A percentile compares a stretch with the other conserved stretches of the same genome.
Conservation (phyloP, 2,888 invertebrate species). For the Noctua fimbriata region DNA sequence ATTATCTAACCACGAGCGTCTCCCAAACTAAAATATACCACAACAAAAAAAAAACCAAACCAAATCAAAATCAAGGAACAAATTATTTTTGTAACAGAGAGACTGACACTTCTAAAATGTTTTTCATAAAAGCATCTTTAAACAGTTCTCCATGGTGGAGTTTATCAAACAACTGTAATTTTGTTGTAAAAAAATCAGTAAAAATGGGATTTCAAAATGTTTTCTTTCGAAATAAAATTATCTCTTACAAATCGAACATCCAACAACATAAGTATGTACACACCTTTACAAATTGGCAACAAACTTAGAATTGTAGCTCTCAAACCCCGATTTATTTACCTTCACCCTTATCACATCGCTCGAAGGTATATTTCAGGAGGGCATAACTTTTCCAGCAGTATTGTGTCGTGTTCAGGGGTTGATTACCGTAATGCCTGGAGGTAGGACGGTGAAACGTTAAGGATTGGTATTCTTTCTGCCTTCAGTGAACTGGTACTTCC, state of each 20-base stretch:
- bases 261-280: constrained; percentile 38
- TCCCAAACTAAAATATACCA: too few relatives aligned
- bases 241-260: constrained; percentile 18
- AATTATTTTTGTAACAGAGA: background rate
- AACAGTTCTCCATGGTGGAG: too few relatives aligned
- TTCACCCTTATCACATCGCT: background rate
- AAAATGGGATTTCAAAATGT: background rate
- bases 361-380: constrained; percentile 50
- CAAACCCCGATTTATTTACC: background rate
- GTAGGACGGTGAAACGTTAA: constrained; percentile 75
- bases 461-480: constrained; percentile 68
- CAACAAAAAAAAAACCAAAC: too few relatives aligned
- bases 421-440: constrained; percentile 81
- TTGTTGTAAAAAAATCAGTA: background rate
- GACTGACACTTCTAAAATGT: background rate
- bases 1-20: too few relatives aligned
- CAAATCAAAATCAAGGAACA: background rate
- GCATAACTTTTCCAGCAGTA: background rate
- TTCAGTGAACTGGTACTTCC: constrained; percentile 35
- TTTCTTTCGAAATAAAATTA: background rate
- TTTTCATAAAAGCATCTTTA: background rate
- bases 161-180: background rate
- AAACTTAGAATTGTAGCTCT: constrained; percentile 7
- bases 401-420: constrained; percentile 64
- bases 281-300: constrained; percentile 41